phyloP scores from a whole-genome alignment of 2,888 invertebrate genomes.

The Drosophila merina region DNA sequence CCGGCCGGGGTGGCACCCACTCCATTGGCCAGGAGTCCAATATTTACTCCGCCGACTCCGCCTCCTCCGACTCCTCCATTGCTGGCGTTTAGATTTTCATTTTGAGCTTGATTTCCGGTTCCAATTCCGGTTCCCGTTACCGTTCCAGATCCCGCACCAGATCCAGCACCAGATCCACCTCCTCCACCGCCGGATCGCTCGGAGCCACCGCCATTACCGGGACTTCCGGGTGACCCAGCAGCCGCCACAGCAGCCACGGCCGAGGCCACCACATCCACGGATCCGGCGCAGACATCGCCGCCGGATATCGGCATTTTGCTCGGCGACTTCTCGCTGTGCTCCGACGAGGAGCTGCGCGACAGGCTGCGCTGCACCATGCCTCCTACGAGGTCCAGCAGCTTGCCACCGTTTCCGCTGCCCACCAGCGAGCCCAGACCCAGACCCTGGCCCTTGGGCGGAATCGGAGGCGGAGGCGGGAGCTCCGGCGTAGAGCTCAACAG shows the following conservation, averaged over 20 bases:
- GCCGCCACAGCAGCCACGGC: conserved; percentile 51
- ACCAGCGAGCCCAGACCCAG: conserved; percentile 25
- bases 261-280: conserved; percentile 75
- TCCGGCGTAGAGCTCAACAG: conserved; percentile 83
- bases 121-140: background rate
- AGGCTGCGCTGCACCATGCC: conserved; percentile 57
- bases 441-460: conserved; percentile 78
- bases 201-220: conserved; percentile 83
- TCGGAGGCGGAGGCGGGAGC: conserved; percentile 81
- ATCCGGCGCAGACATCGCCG: conserved; percentile 33
- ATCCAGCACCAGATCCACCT: conserved; percentile 46
- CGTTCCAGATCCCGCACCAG: background rate
- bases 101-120: background rate
- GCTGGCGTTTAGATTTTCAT: conserved; percentile 29
- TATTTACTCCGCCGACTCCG: background rate
- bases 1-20: conserved; percentile 33
- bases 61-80: conserved; percentile 31
- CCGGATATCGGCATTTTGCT: conserved; percentile 81
- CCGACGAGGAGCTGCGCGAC: conserved; percentile 81
- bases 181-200: conserved; percentile 80
- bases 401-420: conserved; percentile 43
- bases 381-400: conserved; percentile 74
- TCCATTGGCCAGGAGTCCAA: conserved; percentile 35
- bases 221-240: conserved; percentile 82
- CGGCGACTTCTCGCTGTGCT: conserved; percentile 85